Conservation (phyloP, 2,797 vertebrate genomes). For the Pagetopsis macropterus region DNA sequence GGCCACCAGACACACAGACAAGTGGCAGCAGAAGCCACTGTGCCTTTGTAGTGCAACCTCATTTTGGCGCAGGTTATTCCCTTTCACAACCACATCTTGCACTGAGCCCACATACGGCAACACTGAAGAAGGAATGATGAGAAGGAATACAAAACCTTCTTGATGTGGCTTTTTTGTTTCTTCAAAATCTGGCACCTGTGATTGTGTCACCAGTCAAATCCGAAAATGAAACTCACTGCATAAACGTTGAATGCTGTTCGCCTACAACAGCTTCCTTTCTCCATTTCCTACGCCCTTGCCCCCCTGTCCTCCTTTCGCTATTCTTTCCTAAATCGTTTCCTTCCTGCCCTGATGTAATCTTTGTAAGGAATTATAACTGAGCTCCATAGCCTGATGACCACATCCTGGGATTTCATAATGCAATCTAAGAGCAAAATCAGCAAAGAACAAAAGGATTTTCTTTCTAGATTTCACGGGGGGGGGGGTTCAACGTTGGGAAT, state of each 20-base stretch:
- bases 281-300: conserved; percentile 14
- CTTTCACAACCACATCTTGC: conserved; percentile 29
- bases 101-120: conserved; percentile 36
- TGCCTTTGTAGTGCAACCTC: conserved; percentile 32
- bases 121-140: conserved; percentile 20
- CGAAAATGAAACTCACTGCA: conserved; percentile 9
- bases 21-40: conserved; percentile 21
- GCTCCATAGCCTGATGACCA: conserved; percentile 33
- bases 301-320: not conserved
- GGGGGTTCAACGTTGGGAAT: conserved; percentile 10
- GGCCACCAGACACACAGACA: conserved; percentile 33
- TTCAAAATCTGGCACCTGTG: conserved; percentile 40
- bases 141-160: conserved; percentile 39
- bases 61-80: conserved; percentile 40
- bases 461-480: conserved; percentile 3
- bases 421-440: conserved; percentile 54
- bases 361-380: not conserved
- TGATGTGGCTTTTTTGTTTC: conserved; percentile 50
- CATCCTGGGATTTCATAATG: conserved; percentile 58
- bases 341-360: conserved; percentile 37
- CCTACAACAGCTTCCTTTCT: conserved; percentile 40
- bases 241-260: conserved; percentile 2
- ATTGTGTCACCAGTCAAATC: conserved; percentile 36
- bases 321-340: conserved; percentile 6
- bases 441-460: conserved; percentile 52